Evolutionary conservation across 2,888 invertebrate species (phyloP).

Genomic region (Oxyscelio sp.): DNA sequence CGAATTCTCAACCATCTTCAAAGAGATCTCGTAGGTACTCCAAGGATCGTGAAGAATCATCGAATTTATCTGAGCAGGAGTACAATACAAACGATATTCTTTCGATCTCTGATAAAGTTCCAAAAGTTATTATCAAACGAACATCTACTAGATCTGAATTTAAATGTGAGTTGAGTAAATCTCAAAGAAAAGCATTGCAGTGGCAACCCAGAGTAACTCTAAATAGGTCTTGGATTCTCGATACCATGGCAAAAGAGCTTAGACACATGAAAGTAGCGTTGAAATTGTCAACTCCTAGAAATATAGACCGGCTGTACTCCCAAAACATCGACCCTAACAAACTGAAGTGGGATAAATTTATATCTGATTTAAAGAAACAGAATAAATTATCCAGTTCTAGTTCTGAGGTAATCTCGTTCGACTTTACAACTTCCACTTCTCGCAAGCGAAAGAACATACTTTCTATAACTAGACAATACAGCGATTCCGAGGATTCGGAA

Average conservation of each 20-base stretch:
- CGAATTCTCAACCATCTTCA: conserved; percentile 57
- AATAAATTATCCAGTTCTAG: conserved; percentile 78
- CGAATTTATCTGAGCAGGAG: conserved; percentile 54
- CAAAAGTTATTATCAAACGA: conserved; percentile 87
- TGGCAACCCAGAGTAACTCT: conserved; percentile 87
- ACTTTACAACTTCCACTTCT: conserved; percentile 49
- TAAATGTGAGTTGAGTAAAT: conserved; percentile 86
- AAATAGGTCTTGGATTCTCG: conserved; percentile 83
- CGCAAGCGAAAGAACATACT: conserved; percentile 51
- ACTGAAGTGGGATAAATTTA: conserved; percentile 74
- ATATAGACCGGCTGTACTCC: conserved; percentile 38
- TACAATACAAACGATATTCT: conserved; percentile 53
- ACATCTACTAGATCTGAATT: conserved; percentile 86
- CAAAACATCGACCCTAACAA: conserved; percentile 68
- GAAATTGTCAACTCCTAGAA: conserved; percentile 74
- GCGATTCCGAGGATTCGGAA: conserved; percentile 47
- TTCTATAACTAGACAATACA: conserved; percentile 33
- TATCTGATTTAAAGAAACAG: conserved; percentile 77
- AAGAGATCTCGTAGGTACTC: conserved; percentile 62
- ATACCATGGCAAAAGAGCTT: no score
- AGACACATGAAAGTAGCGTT: no score
- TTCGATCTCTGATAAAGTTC: conserved; percentile 82
- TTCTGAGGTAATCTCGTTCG: conserved; percentile 74
- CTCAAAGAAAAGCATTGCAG: conserved; percentile 79
- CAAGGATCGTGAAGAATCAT: conserved; percentile 36